Conservation (phyloP, 35 echinoderm and acorn worm species). For the Anneissia japonica region DNA sequence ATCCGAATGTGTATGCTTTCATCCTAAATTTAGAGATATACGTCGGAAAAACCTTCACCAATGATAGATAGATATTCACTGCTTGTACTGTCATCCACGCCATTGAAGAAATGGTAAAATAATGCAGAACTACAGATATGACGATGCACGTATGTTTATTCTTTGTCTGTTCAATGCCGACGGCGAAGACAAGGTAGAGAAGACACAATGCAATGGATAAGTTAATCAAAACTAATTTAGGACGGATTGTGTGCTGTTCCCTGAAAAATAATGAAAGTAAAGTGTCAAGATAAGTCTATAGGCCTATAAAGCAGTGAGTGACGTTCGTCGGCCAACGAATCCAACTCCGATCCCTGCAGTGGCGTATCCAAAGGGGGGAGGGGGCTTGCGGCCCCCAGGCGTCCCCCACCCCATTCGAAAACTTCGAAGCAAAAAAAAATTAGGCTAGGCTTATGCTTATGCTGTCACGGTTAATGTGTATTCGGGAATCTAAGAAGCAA, state of each 20-base stretch:
- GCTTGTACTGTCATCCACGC: not conserved
- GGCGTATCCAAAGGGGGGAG: too few relatives aligned
- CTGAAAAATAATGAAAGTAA: not conserved
- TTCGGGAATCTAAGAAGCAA: too few relatives aligned
- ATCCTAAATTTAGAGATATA: not conserved
- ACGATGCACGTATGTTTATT: not conserved
- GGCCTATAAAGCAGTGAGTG: too few relatives aligned
- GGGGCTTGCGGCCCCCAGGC: too few relatives aligned
- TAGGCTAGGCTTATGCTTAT: too few relatives aligned
- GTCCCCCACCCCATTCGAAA: too few relatives aligned
- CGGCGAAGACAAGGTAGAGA: not conserved
- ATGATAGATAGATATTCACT: not conserved
- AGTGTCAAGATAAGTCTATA: too few relatives aligned
- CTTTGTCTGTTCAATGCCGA: not conserved
- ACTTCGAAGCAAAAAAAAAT: too few relatives aligned
- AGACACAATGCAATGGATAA: not conserved
- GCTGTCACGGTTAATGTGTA: too few relatives aligned
- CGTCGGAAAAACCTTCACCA: not conserved
- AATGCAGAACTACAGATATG: not conserved
- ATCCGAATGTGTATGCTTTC: not conserved
- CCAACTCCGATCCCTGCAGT: too few relatives aligned
- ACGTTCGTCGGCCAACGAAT: too few relatives aligned
- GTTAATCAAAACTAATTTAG: slow-evolving; percentile 4
- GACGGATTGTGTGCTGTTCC: not conserved
- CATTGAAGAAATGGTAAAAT: not conserved